A percentile compares a stretch with the other conserved stretches of the same genome.
Conservation (phyloP, 2,113 vertebrate genomes). For the Todiramphus saurophagus region DNA sequence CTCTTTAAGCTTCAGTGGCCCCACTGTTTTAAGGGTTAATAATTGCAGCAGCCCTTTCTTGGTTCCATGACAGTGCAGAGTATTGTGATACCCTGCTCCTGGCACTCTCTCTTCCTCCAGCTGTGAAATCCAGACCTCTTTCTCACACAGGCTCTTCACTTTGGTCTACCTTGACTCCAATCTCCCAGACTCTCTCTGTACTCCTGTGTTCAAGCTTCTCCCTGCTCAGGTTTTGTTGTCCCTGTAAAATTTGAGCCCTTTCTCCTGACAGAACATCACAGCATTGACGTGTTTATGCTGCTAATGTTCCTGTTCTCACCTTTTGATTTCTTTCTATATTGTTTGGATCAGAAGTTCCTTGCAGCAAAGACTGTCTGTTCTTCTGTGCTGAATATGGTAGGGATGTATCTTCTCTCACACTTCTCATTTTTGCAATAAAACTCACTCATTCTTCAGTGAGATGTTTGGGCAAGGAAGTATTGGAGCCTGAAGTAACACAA, state of each 20-base stretch:
- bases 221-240: neutral
- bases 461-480: neutral
- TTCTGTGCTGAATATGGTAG: neutral
- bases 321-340: neutral
- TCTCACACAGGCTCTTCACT: neutral
- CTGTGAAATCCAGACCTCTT: neutral
- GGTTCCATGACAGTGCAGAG: neutral
- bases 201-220: neutral
- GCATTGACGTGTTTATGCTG: neutral
- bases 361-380: neutral
- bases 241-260: neutral
- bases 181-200: neutral
- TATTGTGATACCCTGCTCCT: neutral
- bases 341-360: neutral
- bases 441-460: neutral
- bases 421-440: neutral
- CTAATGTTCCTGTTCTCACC: neutral
- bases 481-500: neutral
- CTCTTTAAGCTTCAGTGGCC: neutral
- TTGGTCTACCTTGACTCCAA: neutral
- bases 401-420: neutral
- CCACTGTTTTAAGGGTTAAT: neutral
- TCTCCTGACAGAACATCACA: neutral
- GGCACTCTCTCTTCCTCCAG: neutral
- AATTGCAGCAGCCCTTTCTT: neutral